phyloP scores from a whole-genome alignment of 1,140 invertebrate genomes.

The Drosophila nikananu region DNA sequence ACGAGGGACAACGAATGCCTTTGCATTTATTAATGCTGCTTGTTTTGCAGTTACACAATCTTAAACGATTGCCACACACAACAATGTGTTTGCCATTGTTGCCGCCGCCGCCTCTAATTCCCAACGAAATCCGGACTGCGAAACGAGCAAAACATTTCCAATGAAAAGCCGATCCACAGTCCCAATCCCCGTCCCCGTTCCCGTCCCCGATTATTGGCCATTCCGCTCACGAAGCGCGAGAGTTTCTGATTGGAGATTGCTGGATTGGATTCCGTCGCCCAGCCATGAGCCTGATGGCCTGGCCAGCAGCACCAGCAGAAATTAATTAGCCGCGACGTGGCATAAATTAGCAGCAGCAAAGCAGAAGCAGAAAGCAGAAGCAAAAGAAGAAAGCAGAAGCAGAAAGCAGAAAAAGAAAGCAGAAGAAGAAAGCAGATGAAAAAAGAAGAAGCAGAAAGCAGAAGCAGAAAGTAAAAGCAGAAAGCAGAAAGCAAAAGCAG shows the following conservation, averaged over 20 bases:
- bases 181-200: neutral
- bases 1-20: slow-evolving; percentile 34
- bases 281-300: slow-evolving; percentile 38
- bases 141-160: slow-evolving; percentile 73
- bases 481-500: too few relatives aligned
- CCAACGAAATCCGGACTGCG: slow-evolving; percentile 37
- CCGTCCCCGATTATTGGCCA: slow-evolving; percentile 39
- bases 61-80: slow-evolving; percentile 58
- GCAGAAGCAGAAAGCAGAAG: neutral
- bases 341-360: slow-evolving; percentile 68
- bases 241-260: slow-evolving; percentile 65
- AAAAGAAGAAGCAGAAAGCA: neutral
- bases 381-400: too few relatives aligned
- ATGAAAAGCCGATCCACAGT: slow-evolving; percentile 53
- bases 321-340: slow-evolving; percentile 77
- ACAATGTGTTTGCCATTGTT: slow-evolving; percentile 19
- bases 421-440: neutral
- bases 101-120: slow-evolving; percentile 9
- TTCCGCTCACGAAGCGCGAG: slow-evolving; percentile 62
- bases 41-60: slow-evolving; percentile 69
- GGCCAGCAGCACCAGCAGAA: slow-evolving; percentile 66
- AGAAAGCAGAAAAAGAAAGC: too few relatives aligned
- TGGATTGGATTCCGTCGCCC: slow-evolving; percentile 18
- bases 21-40: slow-evolving; percentile 71
- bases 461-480: neutral